Percentiles rank a stretch among this genome's conserved stretches.
phyloP scores from a whole-genome alignment of 2,888 invertebrate species.

The Nephrocerus scutellatus region DNA sequence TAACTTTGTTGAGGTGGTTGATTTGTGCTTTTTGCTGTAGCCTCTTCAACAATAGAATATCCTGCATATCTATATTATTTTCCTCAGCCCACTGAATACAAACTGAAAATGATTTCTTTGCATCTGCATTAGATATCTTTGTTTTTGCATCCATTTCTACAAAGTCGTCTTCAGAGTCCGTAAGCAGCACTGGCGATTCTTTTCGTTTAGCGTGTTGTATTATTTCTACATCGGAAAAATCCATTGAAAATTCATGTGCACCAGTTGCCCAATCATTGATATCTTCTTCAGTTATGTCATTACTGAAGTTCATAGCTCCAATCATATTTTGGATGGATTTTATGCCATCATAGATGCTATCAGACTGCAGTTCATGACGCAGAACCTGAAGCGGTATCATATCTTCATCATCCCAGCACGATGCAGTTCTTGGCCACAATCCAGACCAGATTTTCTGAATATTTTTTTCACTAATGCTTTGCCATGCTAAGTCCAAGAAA shows the following conservation, averaged over 20 bases:
- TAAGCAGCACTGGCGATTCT: no score
- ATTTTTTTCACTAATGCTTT: slow-evolving; percentile 8
- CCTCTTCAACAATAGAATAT: no score
- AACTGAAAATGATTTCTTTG: no score
- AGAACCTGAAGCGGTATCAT: slow-evolving; percentile 8
- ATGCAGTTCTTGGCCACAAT: slow-evolving; percentile 9
- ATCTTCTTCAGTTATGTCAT: slow-evolving; percentile 8
- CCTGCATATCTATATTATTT: no score
- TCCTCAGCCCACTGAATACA: no score
- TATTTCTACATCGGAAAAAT: slow-evolving; percentile 9
- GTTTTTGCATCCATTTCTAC: no score
- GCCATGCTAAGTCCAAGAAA: slow-evolving; percentile 9
- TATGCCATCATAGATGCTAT: slow-evolving; percentile 9
- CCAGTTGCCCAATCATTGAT: slow-evolving; percentile 1
- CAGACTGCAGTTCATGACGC: slow-evolving; percentile 12
- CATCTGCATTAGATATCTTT: no score
- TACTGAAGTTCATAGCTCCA: slow-evolving; percentile 10
- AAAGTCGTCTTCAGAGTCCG: no score
- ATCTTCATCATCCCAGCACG: slow-evolving; percentile 4
- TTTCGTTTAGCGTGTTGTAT: not conserved
- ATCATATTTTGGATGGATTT: slow-evolving; percentile 16
- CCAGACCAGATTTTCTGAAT: slow-evolving; percentile 10
- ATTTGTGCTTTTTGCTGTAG: no score
- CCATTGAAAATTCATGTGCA: slow-evolving; percentile 4
- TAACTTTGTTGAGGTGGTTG: no score